Conservation (phyloP, 2,797 vertebrate species). For the Amazona finschi region DNA sequence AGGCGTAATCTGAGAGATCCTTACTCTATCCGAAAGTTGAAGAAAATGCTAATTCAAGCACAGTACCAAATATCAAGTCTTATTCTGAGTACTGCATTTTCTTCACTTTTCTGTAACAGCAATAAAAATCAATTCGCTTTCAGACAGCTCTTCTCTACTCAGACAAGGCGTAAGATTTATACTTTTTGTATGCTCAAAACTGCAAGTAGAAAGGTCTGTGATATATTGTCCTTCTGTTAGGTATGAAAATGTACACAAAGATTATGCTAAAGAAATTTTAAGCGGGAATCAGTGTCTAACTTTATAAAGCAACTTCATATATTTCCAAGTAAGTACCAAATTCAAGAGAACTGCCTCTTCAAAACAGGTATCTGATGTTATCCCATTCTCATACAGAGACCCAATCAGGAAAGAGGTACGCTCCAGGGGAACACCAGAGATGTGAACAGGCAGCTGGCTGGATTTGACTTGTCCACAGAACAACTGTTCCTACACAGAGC, state of each 20-base stretch:
- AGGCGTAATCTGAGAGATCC: background rate
- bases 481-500: background rate
- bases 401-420: background rate
- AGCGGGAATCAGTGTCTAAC: background rate
- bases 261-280: background rate
- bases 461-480: background rate
- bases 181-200: background rate
- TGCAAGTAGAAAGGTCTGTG: background rate
- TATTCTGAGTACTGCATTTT: background rate
- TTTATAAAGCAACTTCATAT: background rate
- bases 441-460: background rate
- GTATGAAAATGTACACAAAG: background rate
- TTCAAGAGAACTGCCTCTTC: background rate
- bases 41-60: background rate
- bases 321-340: background rate
- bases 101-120: background rate
- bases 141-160: background rate
- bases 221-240: background rate
- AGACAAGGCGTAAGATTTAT: background rate
- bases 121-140: background rate
- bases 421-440: background rate
- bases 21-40: background rate
- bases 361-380: background rate
- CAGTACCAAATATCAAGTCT: background rate
- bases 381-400: background rate